Conservation (phyloP, 2,797 vertebrate species). For the Sebastes kiyomatsui region DNA sequence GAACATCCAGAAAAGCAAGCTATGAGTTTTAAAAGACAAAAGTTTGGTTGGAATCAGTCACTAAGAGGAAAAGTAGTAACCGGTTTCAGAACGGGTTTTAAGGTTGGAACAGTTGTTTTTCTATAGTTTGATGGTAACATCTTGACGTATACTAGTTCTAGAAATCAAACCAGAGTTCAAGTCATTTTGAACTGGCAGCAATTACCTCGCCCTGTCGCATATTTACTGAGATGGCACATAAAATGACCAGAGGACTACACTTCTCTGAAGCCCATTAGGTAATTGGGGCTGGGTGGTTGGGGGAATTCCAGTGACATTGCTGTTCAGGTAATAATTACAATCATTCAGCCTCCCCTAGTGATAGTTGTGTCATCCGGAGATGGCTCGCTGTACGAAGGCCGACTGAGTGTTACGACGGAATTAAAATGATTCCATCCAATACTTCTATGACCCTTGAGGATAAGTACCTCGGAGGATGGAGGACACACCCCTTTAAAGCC, state of each 20-base stretch:
- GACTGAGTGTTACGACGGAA: constrained; percentile 25
- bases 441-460: constrained; percentile 27
- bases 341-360: constrained; percentile 42
- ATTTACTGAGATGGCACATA: constrained; percentile 22
- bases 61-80: background rate
- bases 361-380: constrained; percentile 29
- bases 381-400: constrained; percentile 21
- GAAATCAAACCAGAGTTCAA: background rate
- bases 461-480: constrained; percentile 29
- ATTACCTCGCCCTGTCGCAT: constrained; percentile 8
- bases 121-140: background rate
- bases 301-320: constrained; percentile 43
- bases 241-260: constrained; percentile 19
- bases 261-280: constrained; percentile 44
- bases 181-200: constrained; percentile 21
- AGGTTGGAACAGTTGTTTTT: background rate
- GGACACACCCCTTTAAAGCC: constrained; percentile 10
- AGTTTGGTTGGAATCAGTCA: background rate
- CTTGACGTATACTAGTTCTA: background rate
- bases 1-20: background rate
- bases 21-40: background rate
- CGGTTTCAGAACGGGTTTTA: background rate
- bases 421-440: constrained; percentile 33
- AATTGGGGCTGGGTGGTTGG: constrained; percentile 32
- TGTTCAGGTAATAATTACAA: constrained; percentile 58